Evolutionary conservation across 2,888 invertebrate genomes (phyloP), one percentile per base, ranked within the genome.

Genomic region (Cynaeus angustus): DNA sequence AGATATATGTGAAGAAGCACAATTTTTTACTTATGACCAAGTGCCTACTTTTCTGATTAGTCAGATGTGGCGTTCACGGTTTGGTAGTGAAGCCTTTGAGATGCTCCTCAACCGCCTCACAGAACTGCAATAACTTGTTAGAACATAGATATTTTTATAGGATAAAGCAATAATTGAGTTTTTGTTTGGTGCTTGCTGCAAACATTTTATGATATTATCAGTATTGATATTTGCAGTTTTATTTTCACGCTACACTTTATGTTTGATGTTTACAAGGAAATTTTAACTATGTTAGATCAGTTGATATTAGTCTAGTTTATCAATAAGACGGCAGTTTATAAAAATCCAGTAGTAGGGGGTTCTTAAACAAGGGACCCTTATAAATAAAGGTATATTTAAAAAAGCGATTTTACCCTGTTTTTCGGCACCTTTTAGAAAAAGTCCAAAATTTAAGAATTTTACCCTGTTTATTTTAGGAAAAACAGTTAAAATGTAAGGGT

Each of bases 1-100:
- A n/a, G 81, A 87, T 9, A 83, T 91, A 16, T 91, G 91, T 79
- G 86, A 88, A 69, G 86, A 87, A 72, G 85, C 88, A 41, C 88
- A 88, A 78, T 72, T 68, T 68, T 76, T 72, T 68, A 86, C 86
- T 68, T 68, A 78, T 69, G 62, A 77, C 13, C 75, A 80, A 70
- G 77, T 83, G 68, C 77, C 80, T 68, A 75, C 80, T 67, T 83
- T 81, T 77, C 78, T 82, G 58, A 78, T 75, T 50, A 81, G 80
- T 75, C 77, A 79, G 52, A 72, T 82, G 70, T 84, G 84, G 88
- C 86, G 74, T 79, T 86, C 75, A 21, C 72, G 73, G 48, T 82
- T 79, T 70, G 74, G 76, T 10, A 71, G 73, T 48, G 75, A 78
- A 41, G 59, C 76, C 4, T 79, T 79, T 58, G 76, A 79, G 62